These are phyloP conservation scores for Loxodonta africana DNA, from an alignment of 2,113 vertebrate genomes.

Conservation along the genomic window DNA sequence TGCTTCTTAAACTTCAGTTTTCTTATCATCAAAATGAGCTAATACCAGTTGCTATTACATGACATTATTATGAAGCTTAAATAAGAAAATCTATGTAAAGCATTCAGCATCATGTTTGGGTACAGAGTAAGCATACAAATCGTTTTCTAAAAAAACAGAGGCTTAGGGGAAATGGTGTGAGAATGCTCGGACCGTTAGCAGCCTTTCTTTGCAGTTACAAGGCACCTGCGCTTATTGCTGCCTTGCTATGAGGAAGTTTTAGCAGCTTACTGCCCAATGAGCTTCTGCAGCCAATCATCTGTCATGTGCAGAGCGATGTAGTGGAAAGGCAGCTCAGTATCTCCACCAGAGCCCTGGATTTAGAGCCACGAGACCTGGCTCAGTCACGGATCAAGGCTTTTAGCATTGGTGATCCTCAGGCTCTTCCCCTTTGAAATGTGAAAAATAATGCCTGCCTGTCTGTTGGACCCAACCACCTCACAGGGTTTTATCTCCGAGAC, in stretches of 20 bases:
- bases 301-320: neutral
- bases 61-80: neutral
- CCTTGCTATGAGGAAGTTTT: neutral
- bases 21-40: neutral
- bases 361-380: neutral
- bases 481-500: rapidly evolving
- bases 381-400: neutral
- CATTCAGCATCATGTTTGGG: neutral
- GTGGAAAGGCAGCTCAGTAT: neutral
- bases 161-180: neutral
- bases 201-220: neutral
- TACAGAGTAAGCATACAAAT: neutral
- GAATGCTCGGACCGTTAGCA: neutral
- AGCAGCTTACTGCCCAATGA: neutral
- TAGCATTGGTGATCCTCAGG: neutral
- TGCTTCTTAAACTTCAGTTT: neutral
- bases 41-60: neutral
- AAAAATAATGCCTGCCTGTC: neutral
- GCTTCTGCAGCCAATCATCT: neutral
- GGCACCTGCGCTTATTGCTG: neutral
- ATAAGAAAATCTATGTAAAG: neutral
- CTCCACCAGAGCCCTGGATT: neutral
- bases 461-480: neutral
- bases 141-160: neutral
- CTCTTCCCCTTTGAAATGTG: slow-evolving; percentile 48